Base-by-base conservation (phyloP, 2,797 vertebrate genomes). In the Brachyalestes nurse region DNA sequence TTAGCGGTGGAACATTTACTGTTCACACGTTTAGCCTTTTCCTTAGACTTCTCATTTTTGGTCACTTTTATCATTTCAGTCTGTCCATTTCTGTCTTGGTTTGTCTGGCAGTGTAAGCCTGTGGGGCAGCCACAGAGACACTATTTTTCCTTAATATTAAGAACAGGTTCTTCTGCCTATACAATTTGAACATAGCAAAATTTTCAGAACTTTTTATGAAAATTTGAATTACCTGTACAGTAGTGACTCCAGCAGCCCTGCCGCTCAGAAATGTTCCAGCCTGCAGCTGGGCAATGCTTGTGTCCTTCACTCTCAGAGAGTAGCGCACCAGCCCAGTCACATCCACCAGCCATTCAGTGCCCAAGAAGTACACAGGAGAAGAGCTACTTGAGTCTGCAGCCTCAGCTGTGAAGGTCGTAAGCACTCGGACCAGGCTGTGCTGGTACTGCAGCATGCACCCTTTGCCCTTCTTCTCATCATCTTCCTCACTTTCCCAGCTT, bases 401-500 rank as follows among this genome's bases (percentile, higher is more conserved):
- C 82, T 92, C 86, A 17, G 91, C 92, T 0, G 85, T 78, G 76
- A 95, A 95, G 1, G 89, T 94, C 0, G 97, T 96, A 19, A 97
- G 89, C 74, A 98, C 96, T 28, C 94, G 92, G 75, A 98, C 89
- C 81, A 89, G 89, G 0, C 97, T 95, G 0, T 96, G 96, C 75
- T 99, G 97, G 90, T 97, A 98, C 88, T 97, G 97, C 23, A 97
- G 95, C 73, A 96, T 78, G 4, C 97, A 99, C 55, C 97, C 97
- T 38, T 93, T 87, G 71, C 95, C 96, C 78, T 94, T 93, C 87
- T 95, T 96, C 13, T 99, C 97, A 0, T 98, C 96, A 55, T 97
- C 97, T 12, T 99, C 97, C 1, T 98, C 96, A 0, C 96, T 97
- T 90, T 98, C 96, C 91, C 94, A 93, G 0, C 92, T 93, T 0